Evolutionary conservation across 2,113 vertebrate genomes (phyloP).

Genomic region (Eudorcas thomsonii): DNA sequence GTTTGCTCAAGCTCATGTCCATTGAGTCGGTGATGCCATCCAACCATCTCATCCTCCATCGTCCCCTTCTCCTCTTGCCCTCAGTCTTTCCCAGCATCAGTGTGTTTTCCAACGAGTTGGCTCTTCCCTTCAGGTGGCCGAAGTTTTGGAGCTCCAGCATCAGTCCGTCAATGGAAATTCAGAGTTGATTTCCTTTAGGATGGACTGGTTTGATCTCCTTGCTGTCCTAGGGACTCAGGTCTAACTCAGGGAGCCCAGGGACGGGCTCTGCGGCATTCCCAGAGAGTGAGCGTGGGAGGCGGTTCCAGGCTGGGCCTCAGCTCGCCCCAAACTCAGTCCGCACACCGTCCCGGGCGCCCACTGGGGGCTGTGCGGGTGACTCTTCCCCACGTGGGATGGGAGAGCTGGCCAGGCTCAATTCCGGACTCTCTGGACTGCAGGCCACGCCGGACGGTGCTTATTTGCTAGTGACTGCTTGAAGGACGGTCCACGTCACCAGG

Average conservation of each 20-base stretch:
- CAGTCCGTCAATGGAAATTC: not conserved
- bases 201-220: not conserved
- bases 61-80: not conserved
- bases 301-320: not conserved
- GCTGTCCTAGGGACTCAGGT: not conserved
- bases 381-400: not conserved
- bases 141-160: not conserved
- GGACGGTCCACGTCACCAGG: not conserved
- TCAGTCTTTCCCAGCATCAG: not conserved
- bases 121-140: not conserved
- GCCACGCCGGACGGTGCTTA: slow-evolving; percentile 27
- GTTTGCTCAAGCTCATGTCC: not conserved
- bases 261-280: not conserved
- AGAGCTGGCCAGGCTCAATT: not conserved
- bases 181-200: not conserved
- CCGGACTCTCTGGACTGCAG: not conserved
- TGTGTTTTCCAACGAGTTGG: accelerated
- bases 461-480: not conserved
- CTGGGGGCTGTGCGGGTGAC: not conserved
- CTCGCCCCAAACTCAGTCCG: accelerated
- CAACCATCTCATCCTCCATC: not conserved
- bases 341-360: accelerated
- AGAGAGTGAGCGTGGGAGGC: accelerated
- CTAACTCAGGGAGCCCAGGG: too few species aligned
- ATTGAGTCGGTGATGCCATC: not conserved